These are phyloP conservation scores for Drosophila neonasuta DNA, from an alignment of 2,888 invertebrate genomes.

Conservation along the genomic window DNA sequence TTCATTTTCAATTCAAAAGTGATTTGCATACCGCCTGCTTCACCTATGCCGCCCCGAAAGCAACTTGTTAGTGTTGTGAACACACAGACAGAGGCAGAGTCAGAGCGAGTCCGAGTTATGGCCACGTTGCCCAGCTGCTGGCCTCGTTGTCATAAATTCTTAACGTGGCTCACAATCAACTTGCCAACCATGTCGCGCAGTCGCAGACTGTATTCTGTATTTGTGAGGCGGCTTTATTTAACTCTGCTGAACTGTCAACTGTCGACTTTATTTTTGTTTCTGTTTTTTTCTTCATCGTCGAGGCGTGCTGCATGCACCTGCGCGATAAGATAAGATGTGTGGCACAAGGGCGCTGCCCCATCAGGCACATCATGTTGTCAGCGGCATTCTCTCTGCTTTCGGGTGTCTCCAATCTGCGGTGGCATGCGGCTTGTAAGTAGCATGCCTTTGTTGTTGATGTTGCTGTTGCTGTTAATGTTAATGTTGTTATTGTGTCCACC, in stretches of 20 bases:
- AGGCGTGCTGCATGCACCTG: slow-evolving; percentile 69
- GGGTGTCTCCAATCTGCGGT: slow-evolving; percentile 56
- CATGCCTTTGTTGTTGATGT: slow-evolving; percentile 57
- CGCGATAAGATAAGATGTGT: slow-evolving; percentile 72
- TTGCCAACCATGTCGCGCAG: slow-evolving; percentile 63
- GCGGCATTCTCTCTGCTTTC: slow-evolving; percentile 46
- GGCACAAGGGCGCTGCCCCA: slow-evolving; percentile 24
- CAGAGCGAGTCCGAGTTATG: slow-evolving; percentile 20
- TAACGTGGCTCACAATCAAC: slow-evolving; percentile 37
- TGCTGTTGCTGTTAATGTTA: slow-evolving; percentile 51
- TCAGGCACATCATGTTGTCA: slow-evolving; percentile 26
- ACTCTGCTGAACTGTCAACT: slow-evolving; percentile 42
- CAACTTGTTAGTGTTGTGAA: slow-evolving; percentile 32
- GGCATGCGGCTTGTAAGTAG: slow-evolving; percentile 75
- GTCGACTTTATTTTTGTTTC: slow-evolving; percentile 17
- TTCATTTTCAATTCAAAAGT: slow-evolving; percentile 54
- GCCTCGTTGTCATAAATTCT: slow-evolving; percentile 62
- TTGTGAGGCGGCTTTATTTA: slow-evolving; percentile 37
- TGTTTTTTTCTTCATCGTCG: slow-evolving; percentile 20
- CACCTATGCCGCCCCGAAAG: slow-evolving; percentile 10
- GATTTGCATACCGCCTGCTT: slow-evolving; percentile 59
- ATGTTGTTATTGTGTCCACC: slow-evolving; percentile 55
- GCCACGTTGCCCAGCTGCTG: slow-evolving; percentile 33
- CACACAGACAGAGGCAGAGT: background rate
- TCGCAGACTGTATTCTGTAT: slow-evolving; percentile 30